A percentile compares a stretch with the other conserved stretches of the same genome.
Evolutionary conservation across 2,888 invertebrate species (phyloP).

Genomic region (Erpobdella octoculata): DNA sequence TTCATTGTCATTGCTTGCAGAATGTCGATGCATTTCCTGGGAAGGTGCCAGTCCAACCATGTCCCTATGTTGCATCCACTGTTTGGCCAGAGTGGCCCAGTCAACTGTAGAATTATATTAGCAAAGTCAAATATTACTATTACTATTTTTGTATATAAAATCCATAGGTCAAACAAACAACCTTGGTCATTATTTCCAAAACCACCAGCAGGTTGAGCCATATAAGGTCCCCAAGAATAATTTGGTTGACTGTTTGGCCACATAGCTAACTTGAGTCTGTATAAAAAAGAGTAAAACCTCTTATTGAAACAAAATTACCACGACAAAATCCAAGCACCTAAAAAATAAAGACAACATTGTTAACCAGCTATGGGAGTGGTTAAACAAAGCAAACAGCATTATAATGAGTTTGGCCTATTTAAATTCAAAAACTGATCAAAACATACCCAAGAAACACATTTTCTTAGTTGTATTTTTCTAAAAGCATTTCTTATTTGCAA

Average conservation of each 20-base stretch:
- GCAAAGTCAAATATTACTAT: background rate
- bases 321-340: no score
- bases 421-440: no score
- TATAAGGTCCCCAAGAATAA: conserved; percentile 5
- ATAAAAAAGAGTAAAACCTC: no score
- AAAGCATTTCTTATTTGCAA: no score
- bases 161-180: background rate
- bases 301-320: no score
- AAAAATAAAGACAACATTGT: no score
- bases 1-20: background rate
- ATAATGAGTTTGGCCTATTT: no score
- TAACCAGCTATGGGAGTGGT: no score
- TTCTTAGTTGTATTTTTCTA: no score
- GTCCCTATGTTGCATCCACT: conserved; percentile 68
- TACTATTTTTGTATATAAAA: background rate
- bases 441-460: no score
- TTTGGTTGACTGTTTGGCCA: background rate
- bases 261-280: no score
- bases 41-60: conserved; percentile 28
- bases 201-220: background rate
- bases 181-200: background rate
- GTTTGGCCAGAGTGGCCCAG: conserved; percentile 91
- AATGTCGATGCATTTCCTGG: conserved; percentile 2
- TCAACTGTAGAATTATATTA: conserved; percentile 63
- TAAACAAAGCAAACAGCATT: no score